These are phyloP conservation scores for Branchellion lobata DNA, from an alignment of 2,888 invertebrate genomes.

Conservation along the genomic window DNA sequence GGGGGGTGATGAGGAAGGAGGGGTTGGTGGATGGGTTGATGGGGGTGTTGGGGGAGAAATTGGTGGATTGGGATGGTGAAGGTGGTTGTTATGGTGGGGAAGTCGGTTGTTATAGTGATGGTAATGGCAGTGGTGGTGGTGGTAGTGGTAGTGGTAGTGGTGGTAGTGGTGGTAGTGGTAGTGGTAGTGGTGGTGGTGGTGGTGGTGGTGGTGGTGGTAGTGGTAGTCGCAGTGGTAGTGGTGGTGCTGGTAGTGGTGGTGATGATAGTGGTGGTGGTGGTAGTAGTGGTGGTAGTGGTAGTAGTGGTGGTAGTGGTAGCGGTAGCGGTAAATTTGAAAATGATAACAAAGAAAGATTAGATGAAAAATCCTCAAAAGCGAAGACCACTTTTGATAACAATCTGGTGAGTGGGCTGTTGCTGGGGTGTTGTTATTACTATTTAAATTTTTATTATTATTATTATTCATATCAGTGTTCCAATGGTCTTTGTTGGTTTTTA, in stretches of 20 bases:
- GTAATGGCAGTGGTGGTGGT: conserved; percentile 19
- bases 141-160: conserved; percentile 24
- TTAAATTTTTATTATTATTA: too few species aligned
- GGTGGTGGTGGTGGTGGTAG: conserved; percentile 28
- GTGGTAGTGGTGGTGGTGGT: conserved; percentile 35
- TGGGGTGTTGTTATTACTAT: too few species aligned
- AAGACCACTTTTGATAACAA: too few species aligned
- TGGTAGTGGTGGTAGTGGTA: conserved; percentile 43
- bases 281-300: conserved; percentile 49
- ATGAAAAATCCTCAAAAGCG: too few species aligned
- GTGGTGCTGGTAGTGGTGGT: conserved; percentile 48
- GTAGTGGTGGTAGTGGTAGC: conserved; percentile 54
- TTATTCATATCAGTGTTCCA: too few species aligned
- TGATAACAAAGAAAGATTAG: not conserved
- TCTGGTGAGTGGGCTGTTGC: too few species aligned
- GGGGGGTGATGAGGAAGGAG: not conserved
- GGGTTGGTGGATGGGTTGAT: conserved; percentile 22
- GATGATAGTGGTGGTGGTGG: conserved; percentile 50
- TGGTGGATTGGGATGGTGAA: too few species aligned
- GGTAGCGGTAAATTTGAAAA: not conserved
- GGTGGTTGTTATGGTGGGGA: too few species aligned
- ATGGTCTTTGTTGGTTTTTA: too few species aligned
- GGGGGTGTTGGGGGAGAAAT: not conserved
- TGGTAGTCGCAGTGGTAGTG: conserved; percentile 31
- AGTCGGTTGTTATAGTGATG: not conserved